phyloP scores from a whole-genome alignment of 1,140 invertebrate genomes.

The Chironomus striatipennis region DNA sequence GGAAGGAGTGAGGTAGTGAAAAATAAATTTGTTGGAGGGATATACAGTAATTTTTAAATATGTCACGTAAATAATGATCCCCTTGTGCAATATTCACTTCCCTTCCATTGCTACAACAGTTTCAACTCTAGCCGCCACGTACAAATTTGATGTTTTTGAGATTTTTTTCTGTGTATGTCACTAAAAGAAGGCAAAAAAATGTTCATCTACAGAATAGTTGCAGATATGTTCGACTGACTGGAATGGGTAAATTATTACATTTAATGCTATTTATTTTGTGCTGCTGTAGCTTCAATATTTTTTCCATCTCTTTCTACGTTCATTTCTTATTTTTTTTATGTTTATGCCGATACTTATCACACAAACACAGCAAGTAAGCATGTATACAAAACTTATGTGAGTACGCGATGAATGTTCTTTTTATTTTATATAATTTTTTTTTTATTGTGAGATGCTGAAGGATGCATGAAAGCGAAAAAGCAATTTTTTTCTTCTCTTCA shows the following conservation, averaged over 20 bases:
- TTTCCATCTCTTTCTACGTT: no score
- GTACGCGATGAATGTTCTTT: not conserved
- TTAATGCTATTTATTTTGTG: not conserved
- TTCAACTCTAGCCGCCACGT: not conserved
- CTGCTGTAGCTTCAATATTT: not conserved
- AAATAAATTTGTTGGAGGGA: not conserved
- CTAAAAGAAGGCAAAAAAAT: no score
- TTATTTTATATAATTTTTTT: no score
- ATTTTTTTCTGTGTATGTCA: constrained; percentile 18
- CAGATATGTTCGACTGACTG: no score
- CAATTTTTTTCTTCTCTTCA: not conserved
- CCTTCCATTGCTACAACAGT: no score
- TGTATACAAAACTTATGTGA: not conserved
- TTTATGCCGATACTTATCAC: constrained; percentile 12
- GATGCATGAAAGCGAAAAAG: not conserved
- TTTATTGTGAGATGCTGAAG: no score
- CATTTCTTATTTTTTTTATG: not conserved
- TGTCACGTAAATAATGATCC: constrained; percentile 27
- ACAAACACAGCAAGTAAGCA: not conserved
- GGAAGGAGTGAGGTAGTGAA: not conserved
- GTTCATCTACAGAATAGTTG: no score
- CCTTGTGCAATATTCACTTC: constrained; percentile 27
- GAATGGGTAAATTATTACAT: not conserved
- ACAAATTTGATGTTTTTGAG: constrained; percentile 15
- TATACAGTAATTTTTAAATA: constrained; percentile 26